Evolutionary conservation across 2,797 vertebrate genomes (phyloP), one percentile per base, ranked within the genome.

Genomic region (Lagorchestes hirsutus): DNA sequence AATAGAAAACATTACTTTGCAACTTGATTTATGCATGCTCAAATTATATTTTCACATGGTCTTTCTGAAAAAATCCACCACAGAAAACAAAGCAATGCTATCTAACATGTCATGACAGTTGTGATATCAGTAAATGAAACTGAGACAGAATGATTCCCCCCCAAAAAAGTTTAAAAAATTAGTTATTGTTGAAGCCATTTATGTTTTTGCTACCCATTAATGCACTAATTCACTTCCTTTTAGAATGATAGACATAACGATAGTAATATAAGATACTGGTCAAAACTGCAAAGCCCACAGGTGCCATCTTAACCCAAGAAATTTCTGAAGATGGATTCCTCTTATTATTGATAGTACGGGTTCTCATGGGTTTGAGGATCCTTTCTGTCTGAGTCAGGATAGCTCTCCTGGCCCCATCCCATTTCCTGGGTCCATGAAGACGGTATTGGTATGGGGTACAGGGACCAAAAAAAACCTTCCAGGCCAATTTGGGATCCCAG

Each of bases 311-410:
- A 90, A 90, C 31, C 95, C 90, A 91, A 58, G 94, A 90, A 31
- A 58, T 29, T 54, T 24, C 11, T 8, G 52, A 59, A 52, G 55
- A 74, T 1, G 55, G 46, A 14, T 0, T 52, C 12, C n/a, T 46
- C 6, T 93, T 62, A 94, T 98, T 54, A 2, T 95, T 22, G 93
- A 95, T 10, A 82, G n/a, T 91, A 0, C 91, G 98, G 67, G 99
- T 99, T 97, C 98, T 98, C 97, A 99, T 94, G 50, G 99, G 98
- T n/a, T 94, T 91, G 59, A 55, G 4, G 13, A 99, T 95, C 55
- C 99, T 97, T 46, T 99, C 98, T 98, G 98, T 99, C 97, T 99
- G 99, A 27, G 98, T 99, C 50, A 99, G 94, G 97, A 99, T 99
- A 92, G 99, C 98, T 59, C 98, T 96, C 16, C 98, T 98, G 34